These are phyloP conservation scores for Drosophila biarmipes DNA, from an alignment of 1,140 invertebrate genomes.

Conservation along the genomic window DNA sequence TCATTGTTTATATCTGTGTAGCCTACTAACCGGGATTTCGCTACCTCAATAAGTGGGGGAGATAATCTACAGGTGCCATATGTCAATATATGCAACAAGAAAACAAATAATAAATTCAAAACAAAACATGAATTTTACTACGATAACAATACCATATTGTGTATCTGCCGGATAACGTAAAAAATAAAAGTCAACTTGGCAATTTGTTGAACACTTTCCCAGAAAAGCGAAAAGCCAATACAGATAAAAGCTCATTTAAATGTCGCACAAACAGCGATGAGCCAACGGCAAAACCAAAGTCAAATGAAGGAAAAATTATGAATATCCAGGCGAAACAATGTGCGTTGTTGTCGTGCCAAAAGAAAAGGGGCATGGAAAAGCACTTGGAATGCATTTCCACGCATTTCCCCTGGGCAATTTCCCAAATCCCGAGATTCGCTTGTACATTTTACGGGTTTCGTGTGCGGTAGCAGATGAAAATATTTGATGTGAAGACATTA, in stretches of 20 bases:
- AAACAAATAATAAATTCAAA: slow-evolving; percentile 6
- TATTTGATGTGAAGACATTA: slow-evolving; percentile 33
- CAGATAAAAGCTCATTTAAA: slow-evolving; percentile 56
- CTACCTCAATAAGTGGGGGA: slow-evolving; percentile 24
- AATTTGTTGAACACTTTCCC: slow-evolving; percentile 39
- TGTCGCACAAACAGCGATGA: slow-evolving; percentile 19
- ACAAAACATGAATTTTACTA: neutral
- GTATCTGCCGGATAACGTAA: neutral
- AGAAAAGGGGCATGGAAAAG: slow-evolving; percentile 29
- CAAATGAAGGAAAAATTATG: slow-evolving; percentile 61
- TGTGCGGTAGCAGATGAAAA: slow-evolving; percentile 9
- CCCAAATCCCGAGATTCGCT: neutral
- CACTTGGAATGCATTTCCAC: slow-evolving; percentile 47
- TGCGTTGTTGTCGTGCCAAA: slow-evolving; percentile 12
- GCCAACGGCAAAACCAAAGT: slow-evolving; percentile 45
- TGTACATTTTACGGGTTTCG: slow-evolving; percentile 16
- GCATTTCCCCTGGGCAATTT: slow-evolving; percentile 1
- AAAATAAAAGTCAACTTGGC: slow-evolving; percentile 32
- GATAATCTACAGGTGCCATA: slow-evolving; percentile 14
- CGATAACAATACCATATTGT: neutral
- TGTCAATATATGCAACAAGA: slow-evolving; percentile 10
- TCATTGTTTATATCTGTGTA: slow-evolving; percentile 3
- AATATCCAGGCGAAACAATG: slow-evolving; percentile 32
- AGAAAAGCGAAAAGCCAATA: slow-evolving; percentile 61
- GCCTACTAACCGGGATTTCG: slow-evolving; percentile 30